Evolutionary conservation across 1,140 invertebrate species (phyloP).

Genomic region (Bactericera cockerelli): DNA sequence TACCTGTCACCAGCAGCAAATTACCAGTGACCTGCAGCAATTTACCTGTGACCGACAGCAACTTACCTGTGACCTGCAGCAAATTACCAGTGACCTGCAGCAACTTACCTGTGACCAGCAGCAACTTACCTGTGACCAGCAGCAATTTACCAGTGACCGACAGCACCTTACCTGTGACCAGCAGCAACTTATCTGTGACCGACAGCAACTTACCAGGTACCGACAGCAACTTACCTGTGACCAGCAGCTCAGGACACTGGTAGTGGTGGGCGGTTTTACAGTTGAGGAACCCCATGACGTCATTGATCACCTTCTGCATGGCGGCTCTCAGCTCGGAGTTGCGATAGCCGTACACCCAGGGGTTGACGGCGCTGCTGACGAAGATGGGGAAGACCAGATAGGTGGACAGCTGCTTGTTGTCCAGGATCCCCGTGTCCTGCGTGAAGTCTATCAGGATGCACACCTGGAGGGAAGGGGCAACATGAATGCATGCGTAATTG

Average conservation of each 20-base stretch:
- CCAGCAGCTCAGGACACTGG: conserved; percentile 14
- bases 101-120: too few relatives aligned
- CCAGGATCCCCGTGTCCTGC: conserved; percentile 33
- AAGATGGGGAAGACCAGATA: conserved; percentile 39
- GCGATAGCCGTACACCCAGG: conserved; percentile 51
- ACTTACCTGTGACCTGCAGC: too few relatives aligned
- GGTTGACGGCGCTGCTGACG: conserved; percentile 42
- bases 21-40: too few relatives aligned
- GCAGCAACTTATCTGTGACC: too few relatives aligned
- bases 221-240: background rate
- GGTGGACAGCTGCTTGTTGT: conserved; percentile 35
- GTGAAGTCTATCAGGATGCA: conserved; percentile 40
- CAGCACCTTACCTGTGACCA: too few relatives aligned
- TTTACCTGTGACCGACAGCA: too few relatives aligned
- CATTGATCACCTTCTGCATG: conserved; percentile 36
- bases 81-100: too few relatives aligned
- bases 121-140: too few relatives aligned
- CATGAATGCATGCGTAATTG: too few relatives aligned
- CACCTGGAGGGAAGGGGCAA: conserved; percentile 36
- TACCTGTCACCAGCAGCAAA: too few relatives aligned
- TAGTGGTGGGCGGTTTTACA: conserved; percentile 15
- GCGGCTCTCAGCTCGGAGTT: conserved; percentile 44
- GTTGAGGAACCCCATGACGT: conserved; percentile 24
- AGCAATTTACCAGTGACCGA: too few relatives aligned
- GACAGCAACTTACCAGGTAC: too few relatives aligned